These are phyloP conservation scores for Macropus fuliginosus DNA, from an alignment of 2,797 vertebrate species.

Conservation along the genomic window DNA sequence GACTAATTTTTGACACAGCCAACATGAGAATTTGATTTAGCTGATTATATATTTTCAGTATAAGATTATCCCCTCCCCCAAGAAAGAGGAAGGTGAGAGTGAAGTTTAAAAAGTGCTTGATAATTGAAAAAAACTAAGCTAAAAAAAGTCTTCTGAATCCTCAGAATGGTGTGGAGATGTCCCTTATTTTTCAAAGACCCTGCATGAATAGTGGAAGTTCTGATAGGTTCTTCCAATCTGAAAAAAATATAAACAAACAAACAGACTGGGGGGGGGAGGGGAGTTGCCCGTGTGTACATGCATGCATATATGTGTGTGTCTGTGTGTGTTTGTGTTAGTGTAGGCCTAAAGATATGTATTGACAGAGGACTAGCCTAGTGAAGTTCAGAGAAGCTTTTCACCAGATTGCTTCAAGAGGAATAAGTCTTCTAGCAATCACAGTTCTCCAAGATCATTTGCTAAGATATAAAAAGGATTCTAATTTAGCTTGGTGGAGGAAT, in stretches of 20 bases:
- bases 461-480: background rate
- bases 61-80: background rate
- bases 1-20: background rate
- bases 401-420: background rate
- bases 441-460: background rate
- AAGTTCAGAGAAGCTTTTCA: background rate
- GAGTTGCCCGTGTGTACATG: background rate
- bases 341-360: background rate
- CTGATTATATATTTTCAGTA: background rate
- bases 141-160: background rate
- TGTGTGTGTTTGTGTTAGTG: background rate
- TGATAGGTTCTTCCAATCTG: background rate
- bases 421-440: background rate
- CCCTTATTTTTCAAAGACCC: background rate
- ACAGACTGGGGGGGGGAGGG: too few species aligned
- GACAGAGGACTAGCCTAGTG: background rate
- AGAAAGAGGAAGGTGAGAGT: background rate
- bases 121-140: background rate
- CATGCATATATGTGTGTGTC: background rate
- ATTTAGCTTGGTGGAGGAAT: background rate
- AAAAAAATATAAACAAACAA: background rate
- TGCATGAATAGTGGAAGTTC: background rate
- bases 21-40: background rate
- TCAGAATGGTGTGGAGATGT: background rate
- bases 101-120: background rate